Evolutionary conservation across 2,797 vertebrate genomes (phyloP).

Genomic region (Diplodus puntazzo): DNA sequence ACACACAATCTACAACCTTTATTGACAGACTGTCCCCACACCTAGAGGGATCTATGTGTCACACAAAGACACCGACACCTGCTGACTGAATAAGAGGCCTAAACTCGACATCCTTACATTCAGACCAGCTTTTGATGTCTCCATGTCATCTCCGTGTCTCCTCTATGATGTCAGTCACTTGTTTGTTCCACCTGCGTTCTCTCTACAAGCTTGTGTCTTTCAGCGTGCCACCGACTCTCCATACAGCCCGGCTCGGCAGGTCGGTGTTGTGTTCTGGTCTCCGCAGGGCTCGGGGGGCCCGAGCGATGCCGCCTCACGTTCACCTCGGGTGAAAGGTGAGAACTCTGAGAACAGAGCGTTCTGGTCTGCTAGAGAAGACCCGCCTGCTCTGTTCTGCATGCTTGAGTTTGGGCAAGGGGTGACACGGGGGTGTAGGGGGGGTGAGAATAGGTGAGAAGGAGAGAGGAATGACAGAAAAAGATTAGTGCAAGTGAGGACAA

Average conservation of each 20-base stretch:
- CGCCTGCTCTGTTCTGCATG: slow-evolving; percentile 82
- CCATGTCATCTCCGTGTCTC: slow-evolving; percentile 47
- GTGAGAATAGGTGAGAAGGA: slow-evolving; percentile 51
- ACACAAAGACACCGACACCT: slow-evolving; percentile 50
- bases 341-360: slow-evolving; percentile 85
- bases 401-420: slow-evolving; percentile 78
- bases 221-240: slow-evolving; percentile 52
- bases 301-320: slow-evolving; percentile 73
- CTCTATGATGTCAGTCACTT: slow-evolving; percentile 49
- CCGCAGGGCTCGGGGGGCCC: slow-evolving; percentile 62
- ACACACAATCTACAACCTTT: not conserved
- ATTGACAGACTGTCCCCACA: slow-evolving; percentile 15
- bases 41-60: slow-evolving; percentile 5
- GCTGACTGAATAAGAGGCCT: slow-evolving; percentile 32
- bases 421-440: slow-evolving; percentile 24
- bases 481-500: slow-evolving; percentile 62
- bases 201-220: slow-evolving; percentile 53
- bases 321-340: slow-evolving; percentile 84
- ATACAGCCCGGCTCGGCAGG: slow-evolving; percentile 43
- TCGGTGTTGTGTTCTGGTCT: slow-evolving; percentile 79
- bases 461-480: slow-evolving; percentile 56
- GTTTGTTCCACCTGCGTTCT: slow-evolving; percentile 61
- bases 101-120: slow-evolving; percentile 14
- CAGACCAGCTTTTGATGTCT: slow-evolving; percentile 35
- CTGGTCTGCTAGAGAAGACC: slow-evolving; percentile 80